Percentiles rank a stretch among this genome's conserved stretches.
phyloP scores from a whole-genome alignment of 2,888 invertebrate genomes.

The Cistogaster globosa region DNA sequence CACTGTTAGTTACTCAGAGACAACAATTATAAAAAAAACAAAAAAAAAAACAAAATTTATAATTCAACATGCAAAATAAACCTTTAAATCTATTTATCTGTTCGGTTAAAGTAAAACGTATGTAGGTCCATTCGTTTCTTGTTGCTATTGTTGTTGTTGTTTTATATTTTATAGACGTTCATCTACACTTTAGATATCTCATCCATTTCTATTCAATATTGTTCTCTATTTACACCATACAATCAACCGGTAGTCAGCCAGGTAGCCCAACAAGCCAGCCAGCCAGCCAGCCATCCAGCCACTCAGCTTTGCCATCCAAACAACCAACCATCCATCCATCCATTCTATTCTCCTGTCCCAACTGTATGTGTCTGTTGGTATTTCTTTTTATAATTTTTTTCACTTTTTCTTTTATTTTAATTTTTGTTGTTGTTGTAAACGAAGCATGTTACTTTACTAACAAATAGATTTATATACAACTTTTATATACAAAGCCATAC shows the following conservation, averaged over 20 bases:
- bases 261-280: constrained; percentile 19
- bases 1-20: background rate
- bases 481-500: background rate
- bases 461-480: constrained; percentile 24
- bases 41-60: constrained; percentile 25
- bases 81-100: constrained; percentile 41
- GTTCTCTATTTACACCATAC: constrained; percentile 42
- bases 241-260: constrained; percentile 40
- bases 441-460: constrained; percentile 60
- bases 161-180: constrained; percentile 60
- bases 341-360: constrained; percentile 58
- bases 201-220: constrained; percentile 57
- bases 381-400: background rate
- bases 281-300: constrained; percentile 36
- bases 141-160: constrained; percentile 42
- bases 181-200: constrained; percentile 61
- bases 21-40: background rate
- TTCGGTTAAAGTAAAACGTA: constrained; percentile 44
- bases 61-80: constrained; percentile 28
- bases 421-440: constrained; percentile 32
- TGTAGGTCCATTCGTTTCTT: constrained; percentile 39
- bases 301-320: constrained; percentile 22
- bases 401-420: constrained; percentile 26
- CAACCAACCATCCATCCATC: constrained; percentile 29
- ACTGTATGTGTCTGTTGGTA: constrained; percentile 45